Conservation (phyloP, 2,888 invertebrate genomes). For the Synanthedon tipuliformis region DNA sequence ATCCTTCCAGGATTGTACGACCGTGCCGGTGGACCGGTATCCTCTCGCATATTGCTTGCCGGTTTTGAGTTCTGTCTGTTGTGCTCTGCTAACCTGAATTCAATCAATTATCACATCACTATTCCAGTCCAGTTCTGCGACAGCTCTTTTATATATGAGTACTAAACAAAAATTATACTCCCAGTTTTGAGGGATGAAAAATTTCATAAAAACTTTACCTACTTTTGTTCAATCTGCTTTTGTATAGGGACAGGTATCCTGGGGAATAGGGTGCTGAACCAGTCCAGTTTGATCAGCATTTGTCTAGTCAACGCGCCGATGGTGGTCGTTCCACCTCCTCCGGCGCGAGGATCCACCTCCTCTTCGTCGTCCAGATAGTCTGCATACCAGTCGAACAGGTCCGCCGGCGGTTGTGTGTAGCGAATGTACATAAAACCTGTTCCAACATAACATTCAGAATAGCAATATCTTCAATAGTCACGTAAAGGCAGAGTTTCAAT, state of each 20-base stretch:
- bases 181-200: neutral
- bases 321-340: constrained; percentile 92
- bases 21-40: constrained; percentile 12
- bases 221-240: constrained; percentile 87
- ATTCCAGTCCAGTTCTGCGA: too few species aligned
- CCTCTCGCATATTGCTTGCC: constrained; percentile 19
- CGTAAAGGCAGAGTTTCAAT: too few species aligned
- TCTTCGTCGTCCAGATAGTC: constrained; percentile 96
- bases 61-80: constrained; percentile 36
- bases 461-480: too few species aligned
- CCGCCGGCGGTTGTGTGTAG: constrained; percentile 95
- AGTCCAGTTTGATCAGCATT: constrained; percentile 95
- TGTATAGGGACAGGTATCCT: constrained; percentile 98
- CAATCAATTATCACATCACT: too few species aligned
- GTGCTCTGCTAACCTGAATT: constrained; percentile 54
- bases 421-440: constrained; percentile 82
- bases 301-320: constrained; percentile 94
- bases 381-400: constrained; percentile 97
- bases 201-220: constrained; percentile 21
- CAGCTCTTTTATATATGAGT: too few species aligned
- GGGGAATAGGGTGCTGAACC: constrained; percentile 99
- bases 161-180: too few species aligned
- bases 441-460: neutral
- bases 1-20: constrained; percentile 33
- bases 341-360: constrained; percentile 97